Base-by-base conservation (phyloP, 1,140 invertebrate genomes). In the Matsumurasca onukii region DNA sequence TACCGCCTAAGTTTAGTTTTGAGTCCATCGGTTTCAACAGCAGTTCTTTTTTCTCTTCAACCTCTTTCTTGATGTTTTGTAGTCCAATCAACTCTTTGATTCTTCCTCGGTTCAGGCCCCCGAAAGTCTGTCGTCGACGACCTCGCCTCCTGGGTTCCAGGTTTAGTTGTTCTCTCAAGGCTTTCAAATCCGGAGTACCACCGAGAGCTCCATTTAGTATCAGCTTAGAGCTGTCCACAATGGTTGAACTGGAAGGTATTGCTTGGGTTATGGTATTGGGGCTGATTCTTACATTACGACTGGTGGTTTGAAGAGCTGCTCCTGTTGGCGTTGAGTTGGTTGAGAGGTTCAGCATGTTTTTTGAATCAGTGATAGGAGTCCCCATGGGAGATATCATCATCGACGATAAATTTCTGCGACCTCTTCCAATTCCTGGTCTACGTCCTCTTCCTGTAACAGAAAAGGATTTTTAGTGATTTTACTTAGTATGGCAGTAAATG, bases 291-390 rank as follows among this genome's bases (percentile, higher is more conserved):
- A 71, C 69, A 52, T 73, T 71, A 29, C 66, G 66, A 65, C 69
- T 71, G 17, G 67, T 67, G 25, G 69, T 73, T 55, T 68, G 68
- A 13, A 71, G 62, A 25, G 69, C 61, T 48, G 64, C 51, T 29
- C 39, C 69, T 24, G 71, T 39, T 57, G 57, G 65, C 48, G 52
- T 68, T 13, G 55, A 27, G 31, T 57, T 66, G 31, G 72, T 71
- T 24, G 76, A 76, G 9, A 77, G 67, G n/a, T 74, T 76, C 5
- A 77, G 67, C 57, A 77, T 57, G 15, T 77, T 74, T 68, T 77
- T 75, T 17, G 76, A 9, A 76, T 73, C 39, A 77, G 76, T n/a
- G 74, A 73, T 25, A 27, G 73, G 67, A 30, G 69, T 69, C 31
- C 51, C 66, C 3, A n/a, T 69, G 24, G 72, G 70, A 12, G 67